phyloP scores from a whole-genome alignment of 1,140 invertebrate genomes.

The Globodera rostochiensis region DNA sequence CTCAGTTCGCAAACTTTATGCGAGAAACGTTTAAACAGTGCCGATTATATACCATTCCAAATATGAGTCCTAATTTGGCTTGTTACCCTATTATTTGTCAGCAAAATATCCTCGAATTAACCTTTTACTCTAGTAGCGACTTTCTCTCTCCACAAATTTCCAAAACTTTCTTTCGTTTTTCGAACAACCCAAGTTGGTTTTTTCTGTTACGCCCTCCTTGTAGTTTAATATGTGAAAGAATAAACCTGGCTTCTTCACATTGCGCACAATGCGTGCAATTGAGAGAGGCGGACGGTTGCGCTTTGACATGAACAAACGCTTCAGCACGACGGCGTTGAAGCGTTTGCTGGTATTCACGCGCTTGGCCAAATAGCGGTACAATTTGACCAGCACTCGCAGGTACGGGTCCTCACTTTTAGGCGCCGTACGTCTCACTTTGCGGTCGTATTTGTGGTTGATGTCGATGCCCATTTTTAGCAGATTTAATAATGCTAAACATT shows the following conservation, averaged over 20 bases:
- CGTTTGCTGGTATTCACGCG: slow-evolving; percentile 64
- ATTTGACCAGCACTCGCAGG: slow-evolving; percentile 81
- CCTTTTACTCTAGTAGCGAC: too few species aligned
- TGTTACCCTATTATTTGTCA: too few species aligned
- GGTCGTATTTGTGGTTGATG: slow-evolving; percentile 96
- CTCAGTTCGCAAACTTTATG: neutral
- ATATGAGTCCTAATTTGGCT: too few species aligned
- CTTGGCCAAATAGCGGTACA: slow-evolving; percentile 44
- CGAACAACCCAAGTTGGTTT: too few species aligned
- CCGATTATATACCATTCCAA: too few species aligned
- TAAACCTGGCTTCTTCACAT: slow-evolving; percentile 73
- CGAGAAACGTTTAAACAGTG: too few species aligned
- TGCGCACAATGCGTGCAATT: slow-evolving; percentile 77
- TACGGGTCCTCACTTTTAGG: slow-evolving; percentile 97
- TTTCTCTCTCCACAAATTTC: too few species aligned
- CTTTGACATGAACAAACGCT: slow-evolving; percentile 93
- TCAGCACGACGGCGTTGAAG: slow-evolving; percentile 93
- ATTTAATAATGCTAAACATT: too few species aligned
- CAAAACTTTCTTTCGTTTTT: too few species aligned
- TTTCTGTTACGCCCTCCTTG: too few species aligned
- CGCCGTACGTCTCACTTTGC: slow-evolving; percentile 91
- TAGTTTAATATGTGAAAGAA: neutral
- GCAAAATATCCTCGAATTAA: too few species aligned
- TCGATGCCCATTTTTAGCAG: slow-evolving; percentile 82
- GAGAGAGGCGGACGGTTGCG: slow-evolving; percentile 91